Percentiles rank a stretch among this genome's conserved stretches.
Conservation (phyloP, 2,888 invertebrate genomes). For the Toxonevra muliebris region DNA sequence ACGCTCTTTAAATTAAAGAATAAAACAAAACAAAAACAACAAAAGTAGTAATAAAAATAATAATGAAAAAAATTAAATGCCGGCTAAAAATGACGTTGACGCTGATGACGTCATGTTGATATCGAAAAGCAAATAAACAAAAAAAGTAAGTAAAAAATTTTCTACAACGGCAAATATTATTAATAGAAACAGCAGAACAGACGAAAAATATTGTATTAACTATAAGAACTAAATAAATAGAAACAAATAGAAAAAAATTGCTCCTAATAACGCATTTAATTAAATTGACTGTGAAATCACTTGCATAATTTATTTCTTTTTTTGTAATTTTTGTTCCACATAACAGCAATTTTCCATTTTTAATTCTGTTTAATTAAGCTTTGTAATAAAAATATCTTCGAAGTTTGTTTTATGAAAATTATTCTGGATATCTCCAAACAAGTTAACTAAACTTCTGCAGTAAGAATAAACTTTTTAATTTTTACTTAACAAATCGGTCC, state of each 20-base stretch:
- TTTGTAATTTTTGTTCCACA: background rate
- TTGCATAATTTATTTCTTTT: conserved; percentile 6
- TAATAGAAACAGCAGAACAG: no score
- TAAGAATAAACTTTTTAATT: no score
- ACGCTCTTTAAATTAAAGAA: background rate
- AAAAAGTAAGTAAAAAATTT: background rate
- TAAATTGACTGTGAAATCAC: conserved; percentile 20
- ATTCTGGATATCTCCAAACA: no score
- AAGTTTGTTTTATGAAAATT: no score
- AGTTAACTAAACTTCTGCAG: no score
- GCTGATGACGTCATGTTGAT: background rate
- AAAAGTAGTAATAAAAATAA: background rate
- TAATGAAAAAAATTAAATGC: background rate
- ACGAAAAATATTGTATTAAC: no score
- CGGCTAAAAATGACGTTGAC: background rate
- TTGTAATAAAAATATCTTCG: no score
- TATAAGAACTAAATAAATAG: no score
- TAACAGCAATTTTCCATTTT: no score
- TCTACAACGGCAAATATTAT: conserved; percentile 1
- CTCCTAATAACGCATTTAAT: conserved; percentile 13
- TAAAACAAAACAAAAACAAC: background rate
- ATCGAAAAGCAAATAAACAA: background rate
- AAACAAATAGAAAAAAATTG: background rate
- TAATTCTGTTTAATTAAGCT: no score
- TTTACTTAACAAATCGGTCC: no score